A percentile compares a stretch with the other conserved stretches of the same genome.
phyloP scores from a whole-genome alignment of 1,140 invertebrate species.

The Meteorus sp. region DNA sequence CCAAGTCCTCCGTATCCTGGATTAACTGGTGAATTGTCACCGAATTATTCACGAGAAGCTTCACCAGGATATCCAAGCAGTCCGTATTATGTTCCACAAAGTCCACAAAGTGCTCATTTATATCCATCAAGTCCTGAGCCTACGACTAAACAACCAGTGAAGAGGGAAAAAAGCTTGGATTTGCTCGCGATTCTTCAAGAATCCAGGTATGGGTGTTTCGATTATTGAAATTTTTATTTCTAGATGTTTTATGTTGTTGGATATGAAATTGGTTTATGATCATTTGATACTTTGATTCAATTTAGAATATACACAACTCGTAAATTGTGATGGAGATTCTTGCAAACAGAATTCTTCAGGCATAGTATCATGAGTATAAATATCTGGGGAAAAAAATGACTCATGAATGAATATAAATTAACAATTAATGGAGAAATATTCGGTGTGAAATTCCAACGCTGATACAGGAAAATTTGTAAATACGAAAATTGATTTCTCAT shows the following conservation, averaged over 20 bases:
- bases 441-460: no score
- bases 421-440: no score
- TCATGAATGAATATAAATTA: no score
- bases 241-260: background rate
- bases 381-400: no score
- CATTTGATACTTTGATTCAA: no score
- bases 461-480: no score
- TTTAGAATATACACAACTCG: no score
- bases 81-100: constrained; percentile 59
- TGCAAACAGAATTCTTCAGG: no score
- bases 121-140: constrained; percentile 60
- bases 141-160: constrained; percentile 51
- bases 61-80: constrained; percentile 66
- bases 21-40: constrained; percentile 58
- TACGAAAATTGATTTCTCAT: no score
- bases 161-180: constrained; percentile 58
- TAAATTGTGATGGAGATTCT: no score
- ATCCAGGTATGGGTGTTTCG: constrained; percentile 45
- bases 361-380: no score
- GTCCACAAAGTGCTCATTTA: constrained; percentile 58
- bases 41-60: constrained; percentile 62
- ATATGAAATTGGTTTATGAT: no score
- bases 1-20: constrained; percentile 63
- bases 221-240: background rate
- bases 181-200: constrained; percentile 58